These are phyloP conservation scores for Zeuzera pyrina DNA, from an alignment of 2,888 invertebrate species.

Conservation along the genomic window DNA sequence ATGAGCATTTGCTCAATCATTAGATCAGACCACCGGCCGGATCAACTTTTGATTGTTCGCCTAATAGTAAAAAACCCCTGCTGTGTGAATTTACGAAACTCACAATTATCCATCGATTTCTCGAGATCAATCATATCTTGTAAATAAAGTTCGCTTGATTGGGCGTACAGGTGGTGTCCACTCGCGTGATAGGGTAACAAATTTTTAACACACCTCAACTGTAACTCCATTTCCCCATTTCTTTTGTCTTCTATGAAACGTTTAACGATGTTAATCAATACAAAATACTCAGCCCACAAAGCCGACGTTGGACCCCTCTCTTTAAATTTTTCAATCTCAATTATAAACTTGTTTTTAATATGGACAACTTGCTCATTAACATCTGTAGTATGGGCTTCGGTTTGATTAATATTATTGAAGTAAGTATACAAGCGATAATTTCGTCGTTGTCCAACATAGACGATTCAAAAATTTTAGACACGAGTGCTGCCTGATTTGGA, in stretches of 20 bases:
- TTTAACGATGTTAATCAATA: conserved; percentile 23
- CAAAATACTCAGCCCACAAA: conserved; percentile 17
- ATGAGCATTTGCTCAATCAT: conserved; percentile 6
- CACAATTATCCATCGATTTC: conserved; percentile 10
- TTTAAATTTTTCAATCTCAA: too few species aligned
- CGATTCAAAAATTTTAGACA: too few species aligned
- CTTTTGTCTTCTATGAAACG: conserved; percentile 27
- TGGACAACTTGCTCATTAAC: too few species aligned
- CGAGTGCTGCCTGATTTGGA: too few species aligned
- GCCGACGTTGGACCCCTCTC: conserved; percentile 6
- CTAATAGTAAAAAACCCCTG: conserved; percentile 24
- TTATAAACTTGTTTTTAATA: too few species aligned
- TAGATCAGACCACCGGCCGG: conserved; percentile 3
- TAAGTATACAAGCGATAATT: too few species aligned
- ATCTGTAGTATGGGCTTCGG: too few species aligned
- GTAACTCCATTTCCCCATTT: conserved; percentile 10
- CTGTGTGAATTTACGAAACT: conserved; percentile 10
- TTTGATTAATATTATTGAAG: too few species aligned
- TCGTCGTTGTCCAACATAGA: too few species aligned
- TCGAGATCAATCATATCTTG: conserved; percentile 18
- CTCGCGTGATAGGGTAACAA: conserved; percentile 35
- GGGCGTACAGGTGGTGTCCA: conserved; percentile 28
- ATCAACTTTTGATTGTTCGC: conserved; percentile 14
- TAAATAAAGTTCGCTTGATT: conserved; percentile 14
- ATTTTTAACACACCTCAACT: conserved; percentile 14